These are phyloP conservation scores for Stigmatopora nigra DNA, from an alignment of 2,113 vertebrate genomes.

Conservation along the genomic window DNA sequence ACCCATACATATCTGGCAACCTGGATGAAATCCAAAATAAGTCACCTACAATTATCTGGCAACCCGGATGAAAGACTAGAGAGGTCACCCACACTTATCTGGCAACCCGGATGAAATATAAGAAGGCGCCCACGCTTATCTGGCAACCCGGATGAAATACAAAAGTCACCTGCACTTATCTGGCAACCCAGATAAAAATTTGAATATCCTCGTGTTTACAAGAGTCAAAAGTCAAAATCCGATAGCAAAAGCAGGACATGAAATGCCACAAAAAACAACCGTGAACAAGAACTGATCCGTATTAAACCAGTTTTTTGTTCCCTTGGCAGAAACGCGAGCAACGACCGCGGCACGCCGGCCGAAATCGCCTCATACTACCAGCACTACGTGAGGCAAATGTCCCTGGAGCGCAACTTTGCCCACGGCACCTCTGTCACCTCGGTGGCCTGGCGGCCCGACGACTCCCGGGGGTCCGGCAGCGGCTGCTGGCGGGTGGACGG, in stretches of 20 bases:
- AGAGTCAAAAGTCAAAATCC: not conserved
- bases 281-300: not conserved
- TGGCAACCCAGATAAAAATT: too few species aligned
- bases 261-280: not conserved
- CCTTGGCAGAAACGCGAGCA: conserved; percentile 63
- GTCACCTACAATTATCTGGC: too few species aligned
- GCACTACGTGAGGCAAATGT: conserved; percentile 70
- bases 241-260: not conserved
- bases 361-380: conserved; percentile 77
- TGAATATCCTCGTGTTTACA: too few species aligned
- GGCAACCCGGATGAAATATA: too few species aligned
- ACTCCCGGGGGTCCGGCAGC: conserved; percentile 12
- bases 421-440: conserved; percentile 65
- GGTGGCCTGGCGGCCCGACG: conserved; percentile 38
- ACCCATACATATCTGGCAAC: too few species aligned
- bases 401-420: conserved; percentile 67
- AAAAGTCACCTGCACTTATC: too few species aligned
- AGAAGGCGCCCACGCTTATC: too few species aligned
- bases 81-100: too few species aligned
- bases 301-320: not conserved
- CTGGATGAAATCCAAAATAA: too few species aligned
- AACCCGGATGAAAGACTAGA: too few species aligned
- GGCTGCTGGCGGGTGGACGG: conserved; percentile 66
- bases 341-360: conserved; percentile 71
- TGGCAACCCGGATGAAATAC: too few species aligned